Conservation (phyloP, 2,113 vertebrate species). For the Pogona vitticeps region DNA sequence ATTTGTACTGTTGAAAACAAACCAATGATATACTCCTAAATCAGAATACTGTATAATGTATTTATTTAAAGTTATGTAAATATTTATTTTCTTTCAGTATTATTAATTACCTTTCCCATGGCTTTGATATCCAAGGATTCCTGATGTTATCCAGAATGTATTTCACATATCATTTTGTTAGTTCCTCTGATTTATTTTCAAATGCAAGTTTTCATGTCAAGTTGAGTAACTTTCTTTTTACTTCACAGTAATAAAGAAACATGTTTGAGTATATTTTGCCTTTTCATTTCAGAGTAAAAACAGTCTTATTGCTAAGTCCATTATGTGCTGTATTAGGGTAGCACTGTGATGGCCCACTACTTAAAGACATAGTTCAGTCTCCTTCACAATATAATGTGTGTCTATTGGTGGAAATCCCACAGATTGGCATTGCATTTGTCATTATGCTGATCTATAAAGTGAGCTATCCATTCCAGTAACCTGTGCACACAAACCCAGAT, state of each 20-base stretch:
- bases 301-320: background rate
- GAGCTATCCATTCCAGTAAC: background rate
- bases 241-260: constrained; percentile 67
- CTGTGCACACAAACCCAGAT: background rate
- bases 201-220: constrained; percentile 44
- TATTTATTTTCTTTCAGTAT: constrained; percentile 58
- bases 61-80: constrained; percentile 56
- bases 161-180: constrained; percentile 29
- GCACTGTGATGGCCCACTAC: background rate
- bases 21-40: constrained; percentile 44
- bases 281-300: constrained; percentile 12
- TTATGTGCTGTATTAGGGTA: background rate
- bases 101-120: constrained; percentile 38
- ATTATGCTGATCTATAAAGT: background rate
- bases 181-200: constrained; percentile 47
- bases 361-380: background rate
- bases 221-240: constrained; percentile 66
- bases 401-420: background rate
- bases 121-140: constrained; percentile 63
- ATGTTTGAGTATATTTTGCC: constrained; percentile 56
- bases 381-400: background rate
- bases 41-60: constrained; percentile 33
- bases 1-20: constrained; percentile 42
- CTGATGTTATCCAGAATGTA: constrained; percentile 45
- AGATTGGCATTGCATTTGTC: no score